A percentile compares a stretch with the other conserved stretches of the same genome.
phyloP scores from a whole-genome alignment of 2,888 invertebrate genomes.

The Toxonevra muliebris region DNA sequence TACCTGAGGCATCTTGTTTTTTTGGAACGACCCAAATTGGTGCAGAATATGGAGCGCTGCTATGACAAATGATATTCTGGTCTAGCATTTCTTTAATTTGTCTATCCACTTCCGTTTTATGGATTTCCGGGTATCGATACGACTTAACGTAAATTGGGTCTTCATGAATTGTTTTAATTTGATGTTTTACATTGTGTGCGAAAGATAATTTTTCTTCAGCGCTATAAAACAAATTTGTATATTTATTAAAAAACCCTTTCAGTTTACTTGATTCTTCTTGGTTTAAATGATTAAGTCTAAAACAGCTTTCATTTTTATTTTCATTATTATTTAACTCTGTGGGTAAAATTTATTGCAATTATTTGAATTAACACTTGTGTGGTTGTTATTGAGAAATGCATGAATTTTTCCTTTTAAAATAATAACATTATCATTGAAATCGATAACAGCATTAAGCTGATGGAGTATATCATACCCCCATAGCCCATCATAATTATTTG shows the following conservation, averaged over 20 bases:
- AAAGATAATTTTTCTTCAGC: conserved; percentile 4
- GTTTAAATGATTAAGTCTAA: conserved; percentile 3
- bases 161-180: conserved; percentile 17
- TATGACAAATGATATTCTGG: neutral
- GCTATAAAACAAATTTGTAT: conserved; percentile 53
- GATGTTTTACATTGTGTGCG: conserved; percentile 21
- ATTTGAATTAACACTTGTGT: no score
- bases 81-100: neutral
- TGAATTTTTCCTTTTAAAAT: neutral
- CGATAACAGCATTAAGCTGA: conserved; percentile 11
- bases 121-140: conserved; percentile 19
- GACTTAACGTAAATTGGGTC: neutral
- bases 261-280: conserved; percentile 1
- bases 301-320: neutral
- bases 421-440: neutral
- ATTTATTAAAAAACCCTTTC: neutral
- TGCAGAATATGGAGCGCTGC: neutral
- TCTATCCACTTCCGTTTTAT: conserved; percentile 14
- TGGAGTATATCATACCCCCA: conserved; percentile 9
- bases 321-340: neutral
- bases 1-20: neutral
- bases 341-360: neutral
- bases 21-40: neutral
- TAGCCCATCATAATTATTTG: conserved; percentile 15
- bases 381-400: no score